Evolutionary conservation across 2,888 invertebrate species (phyloP), one percentile per base, ranked within the genome.

Genomic region (Crossocerus cetratus): DNA sequence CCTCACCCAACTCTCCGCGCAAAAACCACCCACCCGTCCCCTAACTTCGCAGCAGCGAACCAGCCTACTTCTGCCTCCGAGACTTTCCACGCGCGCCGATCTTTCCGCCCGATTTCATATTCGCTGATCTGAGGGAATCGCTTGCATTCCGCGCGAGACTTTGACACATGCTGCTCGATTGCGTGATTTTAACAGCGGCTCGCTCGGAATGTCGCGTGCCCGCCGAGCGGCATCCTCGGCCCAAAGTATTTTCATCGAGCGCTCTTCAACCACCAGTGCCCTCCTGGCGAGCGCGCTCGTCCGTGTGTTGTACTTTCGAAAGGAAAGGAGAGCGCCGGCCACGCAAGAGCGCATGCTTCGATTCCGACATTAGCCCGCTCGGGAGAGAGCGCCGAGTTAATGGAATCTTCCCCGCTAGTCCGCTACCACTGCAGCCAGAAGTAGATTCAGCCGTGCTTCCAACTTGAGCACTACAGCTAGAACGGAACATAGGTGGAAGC

Each of bases 131-230:
- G 49, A 53, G 8, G 64, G 67, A 72, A 68, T 67, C 61, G 72
- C 49, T 64, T 13, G 74, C 63, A 72, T 72, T 74, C 73, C 66
- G 60, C 63, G 66, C 71, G 72, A 60, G 71, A 63, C 73, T 63
- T 63, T 63, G 72, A 71, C 55, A 65, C 72, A 71, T 72, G 72
- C 63, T 72, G 62, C 65, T 65, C 70, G 70, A 73, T 71, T 60
- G 62, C 72, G 42, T 42, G 22, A 32, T 32, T 32, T 32, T 32
- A 53, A 13, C 65, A 72, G 65, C 55, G 44, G 66, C 65, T 14
- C 43, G 18, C 53, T 21, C 23, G 21, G 55, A 22, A n/a, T 23
- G 23, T 11, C 18, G 20, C 21, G 3, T 32, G 43, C 18, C 14
- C 43, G 43, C 57, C 18, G 42, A 42, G 16, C 49, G 49, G 11